Percentiles rank a stretch among this genome's conserved stretches.
These are phyloP conservation scores for Sylvilagus bachmani DNA, from an alignment of 2,113 vertebrate species.

Conservation along the genomic window DNA sequence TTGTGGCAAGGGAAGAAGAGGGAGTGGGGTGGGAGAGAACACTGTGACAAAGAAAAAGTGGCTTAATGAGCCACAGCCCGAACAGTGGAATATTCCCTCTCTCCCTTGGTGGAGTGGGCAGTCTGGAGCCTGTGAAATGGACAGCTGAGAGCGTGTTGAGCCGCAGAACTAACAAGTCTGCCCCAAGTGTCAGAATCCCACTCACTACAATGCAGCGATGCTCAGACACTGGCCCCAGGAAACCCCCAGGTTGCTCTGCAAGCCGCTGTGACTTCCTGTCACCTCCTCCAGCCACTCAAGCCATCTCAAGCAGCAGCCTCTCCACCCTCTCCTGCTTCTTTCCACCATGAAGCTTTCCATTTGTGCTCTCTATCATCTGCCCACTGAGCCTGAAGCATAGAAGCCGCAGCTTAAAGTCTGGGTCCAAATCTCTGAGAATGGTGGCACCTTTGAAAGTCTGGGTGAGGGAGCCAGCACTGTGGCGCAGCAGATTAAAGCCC, in stretches of 20 bases:
- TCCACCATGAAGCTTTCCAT: not conserved
- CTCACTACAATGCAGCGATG: not conserved
- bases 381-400: not conserved
- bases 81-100: conserved; percentile 69
- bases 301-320: not conserved
- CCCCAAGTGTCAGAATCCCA: not conserved
- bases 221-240: not conserved
- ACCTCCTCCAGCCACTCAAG: not conserved
- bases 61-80: conserved; percentile 56
- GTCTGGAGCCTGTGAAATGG: conserved; percentile 3
- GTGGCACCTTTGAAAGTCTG: not conserved
- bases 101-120: not conserved
- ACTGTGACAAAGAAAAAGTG: conserved; percentile 69
- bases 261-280: not conserved
- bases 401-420: not conserved
- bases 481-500: no score
- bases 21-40: not conserved
- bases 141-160: not conserved
- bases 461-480: not conserved
- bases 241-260: not conserved
- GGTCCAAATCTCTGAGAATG: not conserved
- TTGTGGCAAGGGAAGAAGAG: not conserved
- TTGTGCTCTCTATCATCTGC: not conserved
- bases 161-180: not conserved
- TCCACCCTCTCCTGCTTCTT: not conserved